Base-by-base conservation (phyloP, 2,888 invertebrate species). In the Ecliptopera silaceata region DNA sequence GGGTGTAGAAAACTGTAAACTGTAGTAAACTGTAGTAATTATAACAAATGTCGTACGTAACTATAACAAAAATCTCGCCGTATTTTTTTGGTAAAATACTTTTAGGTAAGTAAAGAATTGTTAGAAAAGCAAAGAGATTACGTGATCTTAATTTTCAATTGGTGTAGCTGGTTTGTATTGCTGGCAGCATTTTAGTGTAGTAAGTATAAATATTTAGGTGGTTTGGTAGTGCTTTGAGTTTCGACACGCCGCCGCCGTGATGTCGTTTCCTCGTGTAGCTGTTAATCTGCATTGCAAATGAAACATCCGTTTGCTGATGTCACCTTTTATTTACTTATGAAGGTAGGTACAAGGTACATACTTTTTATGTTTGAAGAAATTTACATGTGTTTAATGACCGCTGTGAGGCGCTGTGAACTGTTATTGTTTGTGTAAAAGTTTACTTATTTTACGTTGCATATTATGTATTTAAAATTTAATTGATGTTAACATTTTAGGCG, bases 261-360 rank as follows among this genome's bases (percentile, higher is more conserved):
- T 55, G 65, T 60, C 61, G 65, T 65, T 70, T 73, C 68, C 70
- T 68, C 64, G 70, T 32, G 57, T 64, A 60, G 65, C 66, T 65
- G 61, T 55, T 63, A 67, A 78, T 77, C 71, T 75, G 74, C 73
- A 77, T 69, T 74, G 73, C 74, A 75, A 77, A 79, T 79, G 69
- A 65, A 71, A 64, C 66, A 68, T 61, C 66, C 66, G 68, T 58
- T 66, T 65, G 65, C 65, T 68, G 67, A 67, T 71, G 73, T 71
- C 71, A 61, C 59, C 41, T 50, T 53, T 58, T 68, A 52, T 65
- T 70, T 73, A 70, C 61, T 55, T 57, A 12, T 15, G 15, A 15
- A 36, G n/a, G 36, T 36, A 22, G 34, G 34, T 22, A 17, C 22
- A 20, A 20, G 8, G 20, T 44, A 62, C 55, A 50, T 59, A 51